Percentiles rank a stretch among this genome's conserved stretches.
These are phyloP conservation scores for Paralichthys olivaceus DNA, from an alignment of 2,113 vertebrate genomes.

Conservation along the genomic window DNA sequence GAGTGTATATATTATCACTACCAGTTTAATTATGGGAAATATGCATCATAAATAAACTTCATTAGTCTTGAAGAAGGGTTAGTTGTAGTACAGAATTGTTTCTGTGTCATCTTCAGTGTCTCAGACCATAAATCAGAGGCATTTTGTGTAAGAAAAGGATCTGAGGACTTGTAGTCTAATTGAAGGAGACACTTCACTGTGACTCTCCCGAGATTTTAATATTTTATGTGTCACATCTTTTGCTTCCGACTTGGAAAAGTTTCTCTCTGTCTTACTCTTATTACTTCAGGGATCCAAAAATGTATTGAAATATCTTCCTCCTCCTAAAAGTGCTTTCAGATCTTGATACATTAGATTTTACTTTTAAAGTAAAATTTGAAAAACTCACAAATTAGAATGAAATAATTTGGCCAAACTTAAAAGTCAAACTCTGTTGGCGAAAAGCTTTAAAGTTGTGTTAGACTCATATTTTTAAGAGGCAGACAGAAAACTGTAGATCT, in stretches of 20 bases:
- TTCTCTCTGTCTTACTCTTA: conserved; percentile 18
- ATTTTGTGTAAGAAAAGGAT: conserved; percentile 44
- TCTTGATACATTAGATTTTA: background rate
- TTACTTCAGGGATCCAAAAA: conserved; percentile 8
- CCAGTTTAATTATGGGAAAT: no score
- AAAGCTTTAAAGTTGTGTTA: background rate
- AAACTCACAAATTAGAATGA: conserved; percentile 31
- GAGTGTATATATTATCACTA: no score
- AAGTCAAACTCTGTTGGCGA: background rate
- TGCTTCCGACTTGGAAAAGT: conserved; percentile 21
- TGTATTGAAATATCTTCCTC: background rate
- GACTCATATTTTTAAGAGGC: background rate
- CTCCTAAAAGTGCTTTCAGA: conserved; percentile 33
- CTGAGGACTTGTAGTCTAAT: conserved; percentile 29
- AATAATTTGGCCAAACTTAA: conserved; percentile 21
- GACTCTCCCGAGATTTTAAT: conserved; percentile 41
- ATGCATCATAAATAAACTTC: no score
- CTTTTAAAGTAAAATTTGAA: conserved; percentile 18
- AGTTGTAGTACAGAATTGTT: background rate
- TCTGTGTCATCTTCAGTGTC: conserved; percentile 13
- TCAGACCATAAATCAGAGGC: conserved; percentile 15
- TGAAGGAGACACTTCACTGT: conserved; percentile 24
- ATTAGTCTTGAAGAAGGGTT: background rate
- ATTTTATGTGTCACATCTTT: conserved; percentile 56
- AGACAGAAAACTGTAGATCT: background rate